Base-by-base conservation (phyloP, 2,113 vertebrate genomes). In the Oplegnathus fasciatus region DNA sequence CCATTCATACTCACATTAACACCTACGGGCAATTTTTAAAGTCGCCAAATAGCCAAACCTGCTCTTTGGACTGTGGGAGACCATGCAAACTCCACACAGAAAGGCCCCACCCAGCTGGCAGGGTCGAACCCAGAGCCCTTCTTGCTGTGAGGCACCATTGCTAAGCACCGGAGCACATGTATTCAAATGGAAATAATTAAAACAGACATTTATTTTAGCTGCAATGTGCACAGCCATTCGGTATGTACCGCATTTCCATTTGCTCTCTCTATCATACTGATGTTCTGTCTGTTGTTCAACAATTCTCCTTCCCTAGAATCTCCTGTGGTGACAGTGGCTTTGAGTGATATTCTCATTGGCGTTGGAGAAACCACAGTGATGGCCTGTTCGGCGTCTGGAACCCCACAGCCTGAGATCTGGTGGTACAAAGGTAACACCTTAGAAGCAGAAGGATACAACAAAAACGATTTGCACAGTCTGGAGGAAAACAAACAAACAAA, bases 391-490 rank as follows among this genome's bases (percentile, higher is more conserved):
- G 94, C 96, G 1, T 97, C 96, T 55, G 98, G 98, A 61, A 78
- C 97, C 69, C 98, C 98, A 50, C 90, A 91, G n/a, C 97, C 98
- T 0, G 95, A 96, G 8, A 93, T 99, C 75, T 94, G 91, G 84
- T 99, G 98, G 98, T 98, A 98, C 95, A 99, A 98, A 99, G 98
- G 98, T 99, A 93, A 85, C 75, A 34, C 20, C 5, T 62, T 2
- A 60, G 24, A 73, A 44, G 2, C 0, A 62, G 1, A 64, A 1
- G 4, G 2, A 70, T 9, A 13, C 0, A 22, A 57, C 7, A 26
- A 46, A n/a, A 50, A 26, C 62, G 1, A 44, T 20, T 18, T 46
- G n/a, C 15, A n/a, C 0, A 54, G 42, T 5, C 42, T 42, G 58
- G 26, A 57, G 6, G 8, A 37, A 44, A 84, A 76, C 9, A 67